phyloP scores from a whole-genome alignment of 2,888 invertebrate genomes.

The Desoria tigrina region DNA sequence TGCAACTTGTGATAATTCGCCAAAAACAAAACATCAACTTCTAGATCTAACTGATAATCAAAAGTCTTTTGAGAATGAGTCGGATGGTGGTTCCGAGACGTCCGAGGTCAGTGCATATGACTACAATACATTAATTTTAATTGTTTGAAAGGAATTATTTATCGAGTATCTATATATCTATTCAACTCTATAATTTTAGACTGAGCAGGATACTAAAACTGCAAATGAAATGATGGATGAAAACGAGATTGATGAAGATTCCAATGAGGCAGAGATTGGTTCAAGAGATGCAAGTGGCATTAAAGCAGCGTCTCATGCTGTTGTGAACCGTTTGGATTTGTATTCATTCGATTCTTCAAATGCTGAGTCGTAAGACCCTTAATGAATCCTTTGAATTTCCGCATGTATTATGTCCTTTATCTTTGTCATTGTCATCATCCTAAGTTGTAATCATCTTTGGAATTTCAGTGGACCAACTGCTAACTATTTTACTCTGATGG shows the following conservation, averaged over 20 bases:
- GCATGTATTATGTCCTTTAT: background rate
- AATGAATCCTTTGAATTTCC: background rate
- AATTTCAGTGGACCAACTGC: background rate
- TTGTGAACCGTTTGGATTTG: background rate
- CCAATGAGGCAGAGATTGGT: constrained; percentile 76
- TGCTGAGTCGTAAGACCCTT: constrained; percentile 13
- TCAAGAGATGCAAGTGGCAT: too few species aligned
- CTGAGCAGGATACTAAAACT: background rate
- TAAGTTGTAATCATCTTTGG: background rate
- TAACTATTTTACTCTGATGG: constrained; percentile 17
- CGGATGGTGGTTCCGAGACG: constrained; percentile 30
- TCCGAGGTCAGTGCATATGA: background rate
- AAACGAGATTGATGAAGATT: constrained; percentile 83
- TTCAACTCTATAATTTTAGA: background rate
- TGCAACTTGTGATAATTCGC: constrained; percentile 7
- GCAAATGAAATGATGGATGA: constrained; percentile 55
- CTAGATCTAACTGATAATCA: constrained; percentile 9
- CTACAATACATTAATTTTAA: constrained; percentile 1
- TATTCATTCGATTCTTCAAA: background rate
- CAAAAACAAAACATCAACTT: background rate
- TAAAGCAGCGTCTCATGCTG: constrained; percentile 59
- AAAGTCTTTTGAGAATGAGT: constrained; percentile 20
- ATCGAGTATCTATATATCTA: background rate
- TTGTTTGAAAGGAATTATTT: background rate
- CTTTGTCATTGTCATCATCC: background rate